Evolutionary conservation across 2,797 vertebrate species (phyloP), one percentile per base, ranked within the genome.

Genomic region (Pipistrellus pygmaeus): DNA sequence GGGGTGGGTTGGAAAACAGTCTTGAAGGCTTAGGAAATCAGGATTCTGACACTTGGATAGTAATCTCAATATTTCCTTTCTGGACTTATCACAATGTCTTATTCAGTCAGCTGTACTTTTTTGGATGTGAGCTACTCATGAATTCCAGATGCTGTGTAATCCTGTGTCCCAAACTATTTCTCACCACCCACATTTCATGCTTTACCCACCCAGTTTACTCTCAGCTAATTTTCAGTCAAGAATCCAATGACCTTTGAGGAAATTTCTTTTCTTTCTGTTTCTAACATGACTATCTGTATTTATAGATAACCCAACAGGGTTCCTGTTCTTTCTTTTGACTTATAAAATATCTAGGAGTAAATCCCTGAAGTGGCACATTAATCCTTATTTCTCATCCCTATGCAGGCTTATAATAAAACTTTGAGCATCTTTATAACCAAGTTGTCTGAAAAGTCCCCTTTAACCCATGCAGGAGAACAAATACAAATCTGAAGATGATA

Each of bases 181-280:
- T 62, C 12, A 62, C 57, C 6, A 71, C 13, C 4, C 7, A 8
- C 0, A 25, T 21, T 27, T 41, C 8, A 27, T 51, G 3, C 46
- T n/a, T 85, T 35, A 32, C 55, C 14, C 18, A 81, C 12, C 2
- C n/a, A 46, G 15, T 27, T 84, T 55, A 64, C 51, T 85, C 57
- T 68, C n/a, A 93, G 53, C 48, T 86, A 76, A 90, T 80, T 76
- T 71, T 91, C 80, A 91, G 71, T 88, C 75, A 90, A 38, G 41
- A 91, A 93, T 64, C 6, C 32, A 51, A 17, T 95, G 82, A 84
- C 88, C 62, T 96, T 95, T 90, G 85, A 69, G 38, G 46, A 87
- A 23, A 87, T 71, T 73, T 93, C 41, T 80, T 88, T 93, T 80
- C 82, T 85, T 95, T 82, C 60, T 85, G 48, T 76, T 64, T 64